These are phyloP conservation scores for Sericinus montela DNA, from an alignment of 2,888 invertebrate species.

Conservation along the genomic window DNA sequence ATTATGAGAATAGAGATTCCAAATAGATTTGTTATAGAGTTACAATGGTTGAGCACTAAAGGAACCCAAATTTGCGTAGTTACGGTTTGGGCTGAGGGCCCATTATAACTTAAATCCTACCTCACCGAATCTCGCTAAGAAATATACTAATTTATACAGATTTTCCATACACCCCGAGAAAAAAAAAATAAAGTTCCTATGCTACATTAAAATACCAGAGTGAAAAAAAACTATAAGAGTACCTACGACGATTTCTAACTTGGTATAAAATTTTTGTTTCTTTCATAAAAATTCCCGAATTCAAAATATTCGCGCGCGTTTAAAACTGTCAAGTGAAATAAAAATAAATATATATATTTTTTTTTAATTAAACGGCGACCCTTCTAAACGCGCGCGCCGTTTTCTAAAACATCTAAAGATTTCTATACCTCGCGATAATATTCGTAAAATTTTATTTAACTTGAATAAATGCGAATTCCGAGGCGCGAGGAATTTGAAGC, in stretches of 20 bases:
- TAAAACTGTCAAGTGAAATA: constrained; percentile 26
- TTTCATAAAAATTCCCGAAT: constrained; percentile 35
- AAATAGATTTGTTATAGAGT: too few relatives aligned
- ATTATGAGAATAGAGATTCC: constrained; percentile 56
- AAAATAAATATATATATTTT: constrained; percentile 19
- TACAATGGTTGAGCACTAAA: constrained; percentile 42
- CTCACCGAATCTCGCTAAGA: constrained; percentile 60
- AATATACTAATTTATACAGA: constrained; percentile 71
- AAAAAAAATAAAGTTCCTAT: constrained; percentile 49
- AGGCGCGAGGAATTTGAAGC: constrained; percentile 39
- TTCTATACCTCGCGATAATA: constrained; percentile 21
- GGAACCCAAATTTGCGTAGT: constrained; percentile 62
- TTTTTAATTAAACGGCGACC: constrained; percentile 5
- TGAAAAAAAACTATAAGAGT: constrained; percentile 46
- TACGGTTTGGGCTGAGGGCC: constrained; percentile 53
- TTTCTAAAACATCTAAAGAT: constrained; percentile 20
- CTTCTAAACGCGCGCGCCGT: constrained; percentile 10
- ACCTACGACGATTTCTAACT: constrained; percentile 27
- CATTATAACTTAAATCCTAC: constrained; percentile 50
- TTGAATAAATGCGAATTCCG: constrained; percentile 63
- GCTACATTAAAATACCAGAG: constrained; percentile 53
- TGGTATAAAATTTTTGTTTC: constrained; percentile 47
- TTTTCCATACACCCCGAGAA: constrained; percentile 72
- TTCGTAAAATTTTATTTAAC: constrained; percentile 35
- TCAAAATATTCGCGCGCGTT: constrained; percentile 26